Evolutionary conservation across 2,797 vertebrate species (phyloP).

Genomic region (Pseudomugil gertrudae): DNA sequence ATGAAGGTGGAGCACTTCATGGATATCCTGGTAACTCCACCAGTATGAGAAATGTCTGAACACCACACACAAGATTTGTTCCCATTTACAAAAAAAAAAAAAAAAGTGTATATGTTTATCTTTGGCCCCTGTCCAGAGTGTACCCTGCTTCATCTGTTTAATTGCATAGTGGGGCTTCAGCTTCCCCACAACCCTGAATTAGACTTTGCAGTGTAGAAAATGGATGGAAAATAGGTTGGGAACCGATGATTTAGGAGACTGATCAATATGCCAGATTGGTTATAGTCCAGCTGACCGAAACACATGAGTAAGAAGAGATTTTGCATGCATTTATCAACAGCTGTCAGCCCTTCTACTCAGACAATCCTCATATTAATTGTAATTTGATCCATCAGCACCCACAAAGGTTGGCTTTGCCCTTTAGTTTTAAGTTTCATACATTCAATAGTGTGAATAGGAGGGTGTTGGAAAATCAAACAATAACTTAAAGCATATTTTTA

Average conservation of each 20-base stretch:
- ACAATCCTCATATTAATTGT: conserved; percentile 37
- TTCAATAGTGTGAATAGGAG: background rate
- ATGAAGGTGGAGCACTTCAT: no score
- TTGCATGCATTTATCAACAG: conserved; percentile 40
- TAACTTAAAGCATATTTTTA: background rate
- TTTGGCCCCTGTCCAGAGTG: no score
- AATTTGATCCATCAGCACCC: conserved; percentile 31
- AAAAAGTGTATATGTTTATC: no score
- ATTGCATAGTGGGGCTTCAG: no score
- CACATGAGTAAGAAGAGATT: conserved; percentile 6
- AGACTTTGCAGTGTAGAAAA: no score
- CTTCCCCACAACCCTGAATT: no score
- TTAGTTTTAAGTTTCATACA: background rate
- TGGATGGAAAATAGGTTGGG: no score
- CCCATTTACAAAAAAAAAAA: no score
- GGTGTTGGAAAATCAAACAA: background rate
- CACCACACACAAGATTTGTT: no score
- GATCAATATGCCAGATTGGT: conserved; percentile 44
- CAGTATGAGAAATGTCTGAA: no score
- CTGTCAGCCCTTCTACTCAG: conserved; percentile 23
- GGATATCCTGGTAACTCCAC: no score
- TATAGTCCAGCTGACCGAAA: conserved; percentile 30
- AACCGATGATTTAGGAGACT: conserved; percentile 8
- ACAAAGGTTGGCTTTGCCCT: conserved; percentile 1
- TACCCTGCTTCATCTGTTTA: no score